phyloP scores from a whole-genome alignment of 30 jellyfish, hydroid and myxozoan genomes.

The Chrysaora quinquecirrha region DNA sequence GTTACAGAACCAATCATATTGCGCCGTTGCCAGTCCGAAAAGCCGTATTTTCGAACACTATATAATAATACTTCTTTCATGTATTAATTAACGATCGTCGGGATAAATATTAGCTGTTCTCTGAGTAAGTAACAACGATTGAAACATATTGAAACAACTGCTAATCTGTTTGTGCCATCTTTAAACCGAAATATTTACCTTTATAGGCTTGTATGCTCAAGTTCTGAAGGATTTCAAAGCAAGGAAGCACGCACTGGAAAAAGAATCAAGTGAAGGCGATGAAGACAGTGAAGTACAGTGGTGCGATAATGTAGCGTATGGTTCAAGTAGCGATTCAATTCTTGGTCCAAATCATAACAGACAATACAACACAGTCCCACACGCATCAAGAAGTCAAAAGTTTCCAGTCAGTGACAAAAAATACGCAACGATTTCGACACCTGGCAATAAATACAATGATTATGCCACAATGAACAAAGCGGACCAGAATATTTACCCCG shows the following conservation, averaged over 20 bases:
- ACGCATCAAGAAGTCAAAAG: slow-evolving; percentile 73
- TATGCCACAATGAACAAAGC: slow-evolving; percentile 66
- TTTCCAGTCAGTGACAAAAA: slow-evolving; percentile 46
- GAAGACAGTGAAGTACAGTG: slow-evolving; percentile 88
- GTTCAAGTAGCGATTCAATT: slow-evolving; percentile 33
- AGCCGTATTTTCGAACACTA: too few species aligned
- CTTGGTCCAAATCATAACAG: slow-evolving; percentile 55
- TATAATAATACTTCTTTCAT: too few species aligned
- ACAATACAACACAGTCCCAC: slow-evolving; percentile 93
- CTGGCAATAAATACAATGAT: slow-evolving; percentile 44
- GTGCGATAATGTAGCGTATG: slow-evolving; percentile 90
- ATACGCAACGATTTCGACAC: slow-evolving; percentile 54
- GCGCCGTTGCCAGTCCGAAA: too few species aligned
- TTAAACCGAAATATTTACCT: too few species aligned
- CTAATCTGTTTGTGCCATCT: too few species aligned
- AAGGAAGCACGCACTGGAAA: slow-evolving; percentile 13
- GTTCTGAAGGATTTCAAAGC: slow-evolving; percentile 46
- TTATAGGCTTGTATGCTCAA: slow-evolving; percentile 76
- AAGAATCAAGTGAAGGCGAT: slow-evolving; percentile 77
- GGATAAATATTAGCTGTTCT: too few species aligned
- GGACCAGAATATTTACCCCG: slow-evolving; percentile 53
- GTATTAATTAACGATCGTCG: too few species aligned
- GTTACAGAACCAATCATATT: too few species aligned
- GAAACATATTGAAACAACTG: too few species aligned
- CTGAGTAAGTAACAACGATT: too few species aligned